Percentiles rank a stretch among this genome's conserved stretches.
phyloP scores from a whole-genome alignment of 2,113 vertebrate species.

The Ranitomeya imitator region DNA sequence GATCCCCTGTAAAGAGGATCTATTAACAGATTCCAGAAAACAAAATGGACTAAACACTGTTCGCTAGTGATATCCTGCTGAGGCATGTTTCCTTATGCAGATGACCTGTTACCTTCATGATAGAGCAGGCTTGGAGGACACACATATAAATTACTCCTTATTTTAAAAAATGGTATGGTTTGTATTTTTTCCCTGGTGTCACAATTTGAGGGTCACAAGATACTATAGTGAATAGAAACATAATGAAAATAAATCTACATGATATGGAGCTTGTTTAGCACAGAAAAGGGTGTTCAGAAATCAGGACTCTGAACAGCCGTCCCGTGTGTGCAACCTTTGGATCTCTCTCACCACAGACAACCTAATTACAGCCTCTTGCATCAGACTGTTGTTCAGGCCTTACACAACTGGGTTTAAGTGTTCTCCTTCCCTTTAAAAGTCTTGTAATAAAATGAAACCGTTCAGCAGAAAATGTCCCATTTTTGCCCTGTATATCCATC shows the following conservation, averaged over 20 bases:
- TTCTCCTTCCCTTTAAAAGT: background rate
- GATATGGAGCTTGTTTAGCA: background rate
- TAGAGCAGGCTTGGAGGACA: too few relatives aligned
- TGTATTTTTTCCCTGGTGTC: too few relatives aligned
- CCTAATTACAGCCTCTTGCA: constrained; percentile 3
- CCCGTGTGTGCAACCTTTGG: background rate
- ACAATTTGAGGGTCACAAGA: too few relatives aligned
- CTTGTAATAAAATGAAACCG: background rate
- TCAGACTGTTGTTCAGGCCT: background rate
- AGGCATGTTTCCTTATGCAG: too few relatives aligned
- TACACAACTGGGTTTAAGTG: background rate
- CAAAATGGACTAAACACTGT: too few relatives aligned
- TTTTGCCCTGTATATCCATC: background rate
- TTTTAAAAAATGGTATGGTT: too few relatives aligned
- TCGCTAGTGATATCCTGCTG: too few relatives aligned
- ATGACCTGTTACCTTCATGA: too few relatives aligned
- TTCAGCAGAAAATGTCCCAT: background rate
- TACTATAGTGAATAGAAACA: background rate
- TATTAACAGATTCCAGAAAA: too few relatives aligned
- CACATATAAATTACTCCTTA: too few relatives aligned
- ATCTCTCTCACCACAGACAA: background rate
- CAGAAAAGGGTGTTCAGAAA: background rate
- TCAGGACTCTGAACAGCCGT: background rate
- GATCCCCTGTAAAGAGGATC: too few relatives aligned
- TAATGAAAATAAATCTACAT: background rate